A percentile compares a stretch with the other conserved stretches of the same genome.
phyloP scores from a whole-genome alignment of 1,140 invertebrate genomes.

The Spodoptera litura region DNA sequence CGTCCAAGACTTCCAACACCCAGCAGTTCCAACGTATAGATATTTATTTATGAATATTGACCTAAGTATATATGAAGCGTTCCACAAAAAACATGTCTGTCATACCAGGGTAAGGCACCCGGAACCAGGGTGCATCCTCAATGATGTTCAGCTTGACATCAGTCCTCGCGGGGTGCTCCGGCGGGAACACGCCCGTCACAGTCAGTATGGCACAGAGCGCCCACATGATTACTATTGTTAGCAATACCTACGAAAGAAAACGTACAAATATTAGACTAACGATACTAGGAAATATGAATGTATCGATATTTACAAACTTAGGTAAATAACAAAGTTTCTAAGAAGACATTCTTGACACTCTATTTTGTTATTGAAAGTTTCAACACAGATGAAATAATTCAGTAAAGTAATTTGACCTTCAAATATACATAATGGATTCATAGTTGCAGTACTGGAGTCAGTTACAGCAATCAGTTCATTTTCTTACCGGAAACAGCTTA shows the following conservation, averaged over 20 bases:
- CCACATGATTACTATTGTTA: conserved; percentile 94
- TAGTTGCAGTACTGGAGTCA: too few relatives aligned
- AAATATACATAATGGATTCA: too few relatives aligned
- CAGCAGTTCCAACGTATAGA: neutral
- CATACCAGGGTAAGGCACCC: conserved; percentile 93
- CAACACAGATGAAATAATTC: too few relatives aligned
- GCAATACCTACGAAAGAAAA: conserved; percentile 88
- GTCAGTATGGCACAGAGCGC: conserved; percentile 92
- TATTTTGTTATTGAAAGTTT: too few relatives aligned
- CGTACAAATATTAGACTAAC: neutral
- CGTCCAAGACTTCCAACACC: too few relatives aligned
- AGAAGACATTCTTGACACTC: too few relatives aligned
- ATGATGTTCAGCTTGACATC: conserved; percentile 92
- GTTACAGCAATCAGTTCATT: too few relatives aligned
- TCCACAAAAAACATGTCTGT: neutral
- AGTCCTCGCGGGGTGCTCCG: conserved; percentile 91
- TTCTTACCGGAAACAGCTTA: conserved; percentile 93
- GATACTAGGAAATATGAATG: neutral
- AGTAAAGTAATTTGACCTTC: too few relatives aligned
- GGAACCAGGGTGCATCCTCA: conserved; percentile 92
- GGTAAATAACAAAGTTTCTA: too few relatives aligned
- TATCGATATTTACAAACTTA: too few relatives aligned
- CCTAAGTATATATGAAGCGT: too few relatives aligned
- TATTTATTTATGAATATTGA: too few relatives aligned
- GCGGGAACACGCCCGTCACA: conserved; percentile 87